These are phyloP conservation scores for Todiramphus saurophagus DNA, from an alignment of 2,113 vertebrate species.

Conservation along the genomic window DNA sequence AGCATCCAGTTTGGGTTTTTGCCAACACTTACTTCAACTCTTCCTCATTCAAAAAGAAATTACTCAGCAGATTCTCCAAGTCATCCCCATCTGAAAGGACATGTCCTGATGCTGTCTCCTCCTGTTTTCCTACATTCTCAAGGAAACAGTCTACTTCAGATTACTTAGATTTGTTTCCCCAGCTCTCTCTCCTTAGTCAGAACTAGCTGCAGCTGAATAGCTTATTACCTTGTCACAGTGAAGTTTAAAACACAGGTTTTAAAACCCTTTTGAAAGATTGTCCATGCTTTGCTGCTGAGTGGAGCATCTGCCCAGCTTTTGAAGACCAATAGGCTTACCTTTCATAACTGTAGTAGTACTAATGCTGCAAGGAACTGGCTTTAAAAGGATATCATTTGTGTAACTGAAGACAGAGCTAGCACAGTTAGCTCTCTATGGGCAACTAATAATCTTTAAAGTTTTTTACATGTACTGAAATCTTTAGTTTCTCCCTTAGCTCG, in stretches of 20 bases:
- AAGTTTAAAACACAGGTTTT: not conserved
- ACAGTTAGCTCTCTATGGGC: not conserved
- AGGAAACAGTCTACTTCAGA: not conserved
- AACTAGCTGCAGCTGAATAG: not conserved
- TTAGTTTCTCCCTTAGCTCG: not conserved
- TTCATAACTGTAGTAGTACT: not conserved
- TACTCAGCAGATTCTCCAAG: not conserved
- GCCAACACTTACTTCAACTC: not conserved
- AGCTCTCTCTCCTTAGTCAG: not conserved
- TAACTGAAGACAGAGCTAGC: not conserved
- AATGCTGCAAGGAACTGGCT: not conserved
- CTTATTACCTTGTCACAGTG: rapidly evolving
- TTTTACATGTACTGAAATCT: not conserved
- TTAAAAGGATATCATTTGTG: not conserved
- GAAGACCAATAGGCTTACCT: not conserved
- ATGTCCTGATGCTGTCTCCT: not conserved
- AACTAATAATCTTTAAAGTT: not conserved
- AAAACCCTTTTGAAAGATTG: not conserved
- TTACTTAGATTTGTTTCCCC: not conserved
- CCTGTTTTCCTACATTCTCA: not conserved
- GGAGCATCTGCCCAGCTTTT: not conserved
- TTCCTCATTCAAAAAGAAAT: not conserved
- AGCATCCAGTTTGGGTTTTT: not conserved
- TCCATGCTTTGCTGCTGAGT: not conserved
- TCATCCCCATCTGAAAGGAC: not conserved